phyloP scores from a whole-genome alignment of 2,888 invertebrate genomes.

The Dione vanillae region DNA sequence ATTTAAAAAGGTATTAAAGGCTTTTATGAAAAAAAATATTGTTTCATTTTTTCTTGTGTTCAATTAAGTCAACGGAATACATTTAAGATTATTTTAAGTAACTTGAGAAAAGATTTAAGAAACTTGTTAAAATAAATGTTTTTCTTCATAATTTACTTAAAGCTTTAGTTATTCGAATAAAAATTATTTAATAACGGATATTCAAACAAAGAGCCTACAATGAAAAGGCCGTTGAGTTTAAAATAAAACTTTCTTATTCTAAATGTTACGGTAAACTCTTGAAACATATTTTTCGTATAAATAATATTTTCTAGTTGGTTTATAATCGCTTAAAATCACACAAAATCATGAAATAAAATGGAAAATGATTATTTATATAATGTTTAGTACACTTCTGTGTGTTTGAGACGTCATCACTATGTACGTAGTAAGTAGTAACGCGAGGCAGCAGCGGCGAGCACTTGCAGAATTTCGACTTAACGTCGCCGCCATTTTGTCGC shows the following conservation, averaged over 20 bases:
- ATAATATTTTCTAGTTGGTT: background rate
- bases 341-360: constrained; percentile 6
- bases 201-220: background rate
- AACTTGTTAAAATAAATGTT: no score
- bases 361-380: background rate
- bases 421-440: constrained; percentile 22
- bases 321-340: background rate
- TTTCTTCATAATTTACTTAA: no score
- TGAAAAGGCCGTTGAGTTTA: background rate
- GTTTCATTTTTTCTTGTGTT: no score
- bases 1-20: no score
- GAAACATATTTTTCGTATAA: background rate
- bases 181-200: background rate
- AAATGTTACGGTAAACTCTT: background rate
- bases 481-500: constrained; percentile 96
- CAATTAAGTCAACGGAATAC: no score
- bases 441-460: constrained; percentile 35
- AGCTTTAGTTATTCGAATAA: no score
- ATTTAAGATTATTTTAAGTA: no score
- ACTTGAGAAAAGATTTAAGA: no score
- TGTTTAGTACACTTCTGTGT: constrained; percentile 8
- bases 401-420: constrained; percentile 25
- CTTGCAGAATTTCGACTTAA: constrained; percentile 88
- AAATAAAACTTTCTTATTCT: background rate
- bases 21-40: no score